Conservation (phyloP, 2,888 invertebrate species). For the Spodoptera littoralis region DNA sequence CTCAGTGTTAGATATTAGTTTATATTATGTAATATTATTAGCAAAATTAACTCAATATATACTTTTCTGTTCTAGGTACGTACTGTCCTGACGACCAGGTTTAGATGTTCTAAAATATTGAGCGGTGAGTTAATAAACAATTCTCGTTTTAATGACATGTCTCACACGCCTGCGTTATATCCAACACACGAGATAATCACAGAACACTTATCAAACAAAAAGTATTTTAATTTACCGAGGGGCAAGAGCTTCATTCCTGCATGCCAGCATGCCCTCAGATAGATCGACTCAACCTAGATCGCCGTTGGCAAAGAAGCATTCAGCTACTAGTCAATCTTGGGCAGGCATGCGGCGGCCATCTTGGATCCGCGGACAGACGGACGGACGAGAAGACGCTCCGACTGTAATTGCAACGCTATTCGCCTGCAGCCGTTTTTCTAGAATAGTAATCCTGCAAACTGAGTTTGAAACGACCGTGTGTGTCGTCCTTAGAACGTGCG, state of each 20-base stretch:
- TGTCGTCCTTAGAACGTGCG: constrained; percentile 22
- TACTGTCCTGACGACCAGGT: constrained; percentile 17
- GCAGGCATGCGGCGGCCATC: constrained; percentile 85
- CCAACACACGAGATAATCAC: constrained; percentile 73
- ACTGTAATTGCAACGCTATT: constrained; percentile 85
- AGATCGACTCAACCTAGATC: constrained; percentile 79
- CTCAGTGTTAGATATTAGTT: too few relatives aligned
- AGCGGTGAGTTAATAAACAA: constrained; percentile 66
- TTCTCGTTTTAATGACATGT: constrained; percentile 66
- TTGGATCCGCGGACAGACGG: constrained; percentile 76
- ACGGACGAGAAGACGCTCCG: constrained; percentile 77
- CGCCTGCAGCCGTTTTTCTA: constrained; percentile 82
- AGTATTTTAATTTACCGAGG: constrained; percentile 83
- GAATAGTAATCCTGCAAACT: constrained; percentile 71
- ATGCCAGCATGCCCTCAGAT: constrained; percentile 76
- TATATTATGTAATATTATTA: too few relatives aligned
- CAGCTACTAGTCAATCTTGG: constrained; percentile 87
- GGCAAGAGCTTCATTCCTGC: constrained; percentile 77
- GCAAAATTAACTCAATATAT: neutral
- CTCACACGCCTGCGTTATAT: constrained; percentile 66
- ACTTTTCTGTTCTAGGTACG: constrained; percentile 57
- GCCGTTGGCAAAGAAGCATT: constrained; percentile 82
- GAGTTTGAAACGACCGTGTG: constrained; percentile 57
- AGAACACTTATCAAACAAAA: constrained; percentile 81
- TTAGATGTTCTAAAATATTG: constrained; percentile 41